phyloP scores from a whole-genome alignment of 2,113 vertebrate species.

The Leucosticte australis region DNA sequence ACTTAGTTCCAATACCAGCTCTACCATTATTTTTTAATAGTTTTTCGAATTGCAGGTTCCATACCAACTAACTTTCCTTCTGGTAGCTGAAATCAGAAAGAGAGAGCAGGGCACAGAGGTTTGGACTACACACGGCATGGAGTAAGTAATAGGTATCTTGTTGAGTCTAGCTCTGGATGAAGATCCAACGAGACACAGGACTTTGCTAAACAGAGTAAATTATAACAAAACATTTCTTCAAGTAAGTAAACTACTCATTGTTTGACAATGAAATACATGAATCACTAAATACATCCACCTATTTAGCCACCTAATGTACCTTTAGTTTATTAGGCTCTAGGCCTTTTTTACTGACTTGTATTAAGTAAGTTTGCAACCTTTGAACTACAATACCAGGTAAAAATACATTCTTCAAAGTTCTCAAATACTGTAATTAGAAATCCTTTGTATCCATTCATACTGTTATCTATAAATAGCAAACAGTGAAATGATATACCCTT shows the following conservation, averaged over 20 bases:
- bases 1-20: neutral
- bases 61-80: neutral
- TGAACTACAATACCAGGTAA: neutral
- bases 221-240: neutral
- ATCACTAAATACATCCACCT: neutral
- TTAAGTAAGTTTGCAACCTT: neutral
- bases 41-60: neutral
- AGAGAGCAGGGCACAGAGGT: neutral
- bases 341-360: neutral
- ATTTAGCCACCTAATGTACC: neutral
- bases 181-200: neutral
- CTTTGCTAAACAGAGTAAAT: neutral
- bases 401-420: neutral
- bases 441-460: neutral
- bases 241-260: neutral
- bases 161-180: neutral
- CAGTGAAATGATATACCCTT: neutral
- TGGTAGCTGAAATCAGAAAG: neutral
- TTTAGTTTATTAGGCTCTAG: neutral
- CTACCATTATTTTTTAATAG: neutral
- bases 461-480: neutral
- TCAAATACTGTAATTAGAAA: neutral
- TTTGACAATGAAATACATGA: neutral
- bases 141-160: neutral
- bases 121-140: rapidly evolving